Conservation (phyloP, 2,113 vertebrate species). For the Regulus satrapa region DNA sequence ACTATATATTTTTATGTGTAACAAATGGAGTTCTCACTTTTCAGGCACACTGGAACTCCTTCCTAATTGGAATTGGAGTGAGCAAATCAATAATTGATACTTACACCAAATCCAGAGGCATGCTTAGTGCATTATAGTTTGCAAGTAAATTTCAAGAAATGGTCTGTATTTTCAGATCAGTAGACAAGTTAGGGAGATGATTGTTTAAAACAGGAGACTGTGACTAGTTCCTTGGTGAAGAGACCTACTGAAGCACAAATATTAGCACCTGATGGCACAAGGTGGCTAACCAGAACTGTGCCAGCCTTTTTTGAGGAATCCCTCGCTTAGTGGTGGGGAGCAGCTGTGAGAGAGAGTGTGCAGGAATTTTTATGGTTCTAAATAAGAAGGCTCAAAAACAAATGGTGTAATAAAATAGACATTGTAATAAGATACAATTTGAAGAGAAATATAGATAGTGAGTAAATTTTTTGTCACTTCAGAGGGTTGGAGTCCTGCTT, state of each 20-base stretch:
- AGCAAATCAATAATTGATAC: slow-evolving; percentile 14
- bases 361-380: background rate
- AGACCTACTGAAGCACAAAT: background rate
- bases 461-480: background rate
- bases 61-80: background rate
- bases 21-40: slow-evolving; percentile 36
- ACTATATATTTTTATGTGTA: slow-evolving; percentile 6
- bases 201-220: background rate
- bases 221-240: background rate
- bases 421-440: background rate
- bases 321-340: background rate
- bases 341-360: background rate
- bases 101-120: background rate
- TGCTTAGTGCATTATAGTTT: background rate
- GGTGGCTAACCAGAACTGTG: background rate
- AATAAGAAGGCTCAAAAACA: background rate
- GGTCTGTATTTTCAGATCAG: background rate
- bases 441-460: background rate
- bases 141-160: background rate
- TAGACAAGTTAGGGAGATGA: background rate
- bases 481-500: background rate
- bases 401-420: background rate
- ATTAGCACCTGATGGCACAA: background rate
- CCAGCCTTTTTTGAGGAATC: background rate
- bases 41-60: background rate